Evolutionary conservation across 2,797 vertebrate genomes (phyloP), one percentile per base, ranked within the genome.

Genomic region (Mastacembelus armatus): DNA sequence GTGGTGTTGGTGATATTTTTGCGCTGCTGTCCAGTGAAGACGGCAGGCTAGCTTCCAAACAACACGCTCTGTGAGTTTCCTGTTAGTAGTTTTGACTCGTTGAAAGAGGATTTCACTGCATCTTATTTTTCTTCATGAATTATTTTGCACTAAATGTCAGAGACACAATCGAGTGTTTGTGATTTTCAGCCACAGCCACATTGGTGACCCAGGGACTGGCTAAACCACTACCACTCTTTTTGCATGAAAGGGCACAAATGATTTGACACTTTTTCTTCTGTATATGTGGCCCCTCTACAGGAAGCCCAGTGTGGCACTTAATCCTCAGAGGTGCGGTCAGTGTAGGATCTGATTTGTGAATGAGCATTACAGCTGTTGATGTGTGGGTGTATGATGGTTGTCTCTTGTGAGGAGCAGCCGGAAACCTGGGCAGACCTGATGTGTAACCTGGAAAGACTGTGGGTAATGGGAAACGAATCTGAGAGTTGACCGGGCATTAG

Each of bases 61-160:
- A 0, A 60, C 58, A 65, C 27, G 66, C 75, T 65, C 72, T 38
- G 59, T 59, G 48, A 85, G 43, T 71, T 83, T 74, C 67, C 59
- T 43, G 71, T 78, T 71, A 48, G 80, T 80, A 44, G 73, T 74
- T 72, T 52, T 43, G 74, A 74, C 68, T 74, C 48, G 47, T 71
- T 68, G 78, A 74, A 78, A 83, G 81, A 62, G 64, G 71, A 84
- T 81, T 71, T 78, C 74, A 80, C 73, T 64, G 76, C 82, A 80
- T 77, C 71, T 48, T 75, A 49, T 55, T 59, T 78, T 60, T 74
- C 64, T 82, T 77, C 73, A 44, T 7, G 54, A 76, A 74, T 90
- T 87, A 35, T 83, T 88, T 94, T 94, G 92, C 92, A 93, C 90
- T 92, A 91, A 91, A 90, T 64, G 84, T 92, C 85, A 84, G 80